Evolutionary conservation across 2,797 vertebrate genomes (phyloP).

Genomic region (Scyliorhinus canicula): DNA sequence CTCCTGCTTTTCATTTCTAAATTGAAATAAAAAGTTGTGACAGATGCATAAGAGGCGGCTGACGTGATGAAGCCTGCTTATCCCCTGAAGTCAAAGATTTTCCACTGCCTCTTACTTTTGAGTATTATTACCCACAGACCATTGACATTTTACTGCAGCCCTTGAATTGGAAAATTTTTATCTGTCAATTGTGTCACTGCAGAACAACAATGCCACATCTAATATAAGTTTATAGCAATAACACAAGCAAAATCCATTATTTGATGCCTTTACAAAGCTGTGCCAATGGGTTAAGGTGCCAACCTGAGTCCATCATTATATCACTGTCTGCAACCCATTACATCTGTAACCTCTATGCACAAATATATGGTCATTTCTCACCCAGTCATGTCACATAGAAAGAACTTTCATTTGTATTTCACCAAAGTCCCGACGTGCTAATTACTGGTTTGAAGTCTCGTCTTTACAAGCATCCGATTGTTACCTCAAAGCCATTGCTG

Average conservation of each 20-base stretch:
- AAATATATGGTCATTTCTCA: neutral
- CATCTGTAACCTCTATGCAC: too few species aligned
- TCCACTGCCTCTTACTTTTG: neutral
- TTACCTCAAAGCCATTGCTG: neutral
- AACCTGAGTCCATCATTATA: neutral
- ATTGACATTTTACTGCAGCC: neutral
- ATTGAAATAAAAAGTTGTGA: neutral
- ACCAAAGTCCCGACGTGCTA: neutral
- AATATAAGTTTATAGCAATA: neutral
- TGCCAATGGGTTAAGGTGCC: neutral
- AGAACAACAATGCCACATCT: neutral
- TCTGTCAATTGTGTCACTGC: neutral
- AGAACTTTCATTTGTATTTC: neutral
- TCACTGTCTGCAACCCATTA: too few species aligned
- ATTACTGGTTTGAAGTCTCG: neutral
- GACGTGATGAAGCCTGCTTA: neutral
- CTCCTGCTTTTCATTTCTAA: neutral
- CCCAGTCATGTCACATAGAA: neutral
- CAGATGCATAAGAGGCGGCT: neutral
- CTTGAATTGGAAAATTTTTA: neutral
- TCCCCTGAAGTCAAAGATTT: neutral
- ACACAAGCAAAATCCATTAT: neutral
- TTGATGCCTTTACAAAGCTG: neutral
- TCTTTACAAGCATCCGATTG: neutral
- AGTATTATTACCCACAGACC: neutral